Evolutionary conservation across 2,113 vertebrate genomes (phyloP).

Genomic region (Oncorhynchus keta): DNA sequence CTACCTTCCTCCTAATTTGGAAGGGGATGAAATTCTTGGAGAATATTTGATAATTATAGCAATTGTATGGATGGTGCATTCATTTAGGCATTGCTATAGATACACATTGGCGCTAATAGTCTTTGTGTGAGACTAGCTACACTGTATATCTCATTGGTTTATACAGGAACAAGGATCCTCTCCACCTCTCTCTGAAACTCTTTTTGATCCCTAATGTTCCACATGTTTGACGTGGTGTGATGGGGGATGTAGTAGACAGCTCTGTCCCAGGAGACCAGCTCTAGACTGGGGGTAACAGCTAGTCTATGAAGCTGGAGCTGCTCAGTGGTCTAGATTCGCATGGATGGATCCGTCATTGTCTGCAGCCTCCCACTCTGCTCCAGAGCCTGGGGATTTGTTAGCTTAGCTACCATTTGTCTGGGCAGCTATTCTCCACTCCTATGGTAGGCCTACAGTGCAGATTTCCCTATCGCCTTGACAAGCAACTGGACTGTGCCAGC

Average conservation of each 20-base stretch:
- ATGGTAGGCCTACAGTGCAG: slow-evolving; percentile 33
- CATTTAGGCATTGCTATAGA: background rate
- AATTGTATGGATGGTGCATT: background rate
- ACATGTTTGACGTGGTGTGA: slow-evolving; percentile 14
- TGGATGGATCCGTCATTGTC: slow-evolving; percentile 41
- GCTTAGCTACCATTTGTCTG: slow-evolving; percentile 28
- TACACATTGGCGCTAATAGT: background rate
- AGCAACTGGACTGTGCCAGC: slow-evolving; percentile 48
- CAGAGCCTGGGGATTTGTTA: slow-evolving; percentile 58
- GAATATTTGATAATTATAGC: background rate
- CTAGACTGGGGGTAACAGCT: background rate
- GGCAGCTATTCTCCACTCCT: slow-evolving; percentile 41
- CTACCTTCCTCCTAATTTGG: background rate
- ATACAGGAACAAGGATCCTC: background rate
- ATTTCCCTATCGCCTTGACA: slow-evolving; percentile 48
- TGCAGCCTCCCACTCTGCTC: slow-evolving; percentile 33
- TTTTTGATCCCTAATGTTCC: slow-evolving; percentile 17
- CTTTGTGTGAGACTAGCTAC: background rate
- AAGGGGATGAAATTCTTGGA: background rate
- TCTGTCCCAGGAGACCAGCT: slow-evolving; percentile 23
- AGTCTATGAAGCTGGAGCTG: slow-evolving; percentile 18
- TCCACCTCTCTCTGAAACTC: background rate
- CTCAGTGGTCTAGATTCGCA: slow-evolving; percentile 45
- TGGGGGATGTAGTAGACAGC: slow-evolving; percentile 28
- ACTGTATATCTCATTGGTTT: background rate